These are phyloP conservation scores for Drosophila formosana DNA, from an alignment of 2,888 invertebrate species.

Conservation along the genomic window DNA sequence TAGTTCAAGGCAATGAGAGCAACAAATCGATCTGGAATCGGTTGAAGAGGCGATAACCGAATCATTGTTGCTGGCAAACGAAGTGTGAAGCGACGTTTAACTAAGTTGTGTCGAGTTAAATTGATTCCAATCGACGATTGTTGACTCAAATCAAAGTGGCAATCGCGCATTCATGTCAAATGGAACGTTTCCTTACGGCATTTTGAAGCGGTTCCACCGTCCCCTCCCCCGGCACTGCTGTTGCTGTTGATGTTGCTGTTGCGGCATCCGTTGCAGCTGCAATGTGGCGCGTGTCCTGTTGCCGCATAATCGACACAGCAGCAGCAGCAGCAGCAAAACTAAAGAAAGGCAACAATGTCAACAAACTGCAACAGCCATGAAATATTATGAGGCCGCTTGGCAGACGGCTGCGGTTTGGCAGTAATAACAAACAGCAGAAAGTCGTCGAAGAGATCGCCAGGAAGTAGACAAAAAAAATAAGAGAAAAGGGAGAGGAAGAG, in stretches of 20 bases:
- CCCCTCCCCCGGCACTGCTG: not conserved
- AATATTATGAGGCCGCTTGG: slow-evolving; percentile 71
- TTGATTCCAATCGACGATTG: slow-evolving; percentile 2
- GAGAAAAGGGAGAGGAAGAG: not conserved
- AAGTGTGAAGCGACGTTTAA: not conserved
- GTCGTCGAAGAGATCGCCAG: slow-evolving; percentile 22
- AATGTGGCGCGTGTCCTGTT: slow-evolving; percentile 43
- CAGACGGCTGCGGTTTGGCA: slow-evolving; percentile 55
- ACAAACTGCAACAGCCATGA: slow-evolving; percentile 73
- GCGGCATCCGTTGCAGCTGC: slow-evolving; percentile 47
- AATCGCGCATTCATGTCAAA: slow-evolving; percentile 4
- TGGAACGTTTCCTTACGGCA: slow-evolving; percentile 11
- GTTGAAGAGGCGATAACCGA: not conserved
- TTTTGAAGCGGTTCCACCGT: not conserved
- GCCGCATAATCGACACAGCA: slow-evolving; percentile 61
- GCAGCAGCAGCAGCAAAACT: slow-evolving; percentile 11
- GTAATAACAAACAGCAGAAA: slow-evolving; percentile 61
- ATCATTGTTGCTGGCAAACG: not conserved
- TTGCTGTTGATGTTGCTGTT: slow-evolving; percentile 10
- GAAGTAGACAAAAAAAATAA: not conserved
- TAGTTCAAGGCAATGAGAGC: not conserved
- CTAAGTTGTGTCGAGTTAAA: slow-evolving; percentile 1
- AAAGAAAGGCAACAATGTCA: slow-evolving; percentile 56
- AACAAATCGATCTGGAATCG: too few relatives aligned
- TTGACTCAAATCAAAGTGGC: slow-evolving; percentile 11